Percentiles rank a stretch among this genome's conserved stretches.
These are phyloP conservation scores for Bursaphelenchus mucronatus DNA, from an alignment of 1,140 invertebrate genomes.

Conservation along the genomic window DNA sequence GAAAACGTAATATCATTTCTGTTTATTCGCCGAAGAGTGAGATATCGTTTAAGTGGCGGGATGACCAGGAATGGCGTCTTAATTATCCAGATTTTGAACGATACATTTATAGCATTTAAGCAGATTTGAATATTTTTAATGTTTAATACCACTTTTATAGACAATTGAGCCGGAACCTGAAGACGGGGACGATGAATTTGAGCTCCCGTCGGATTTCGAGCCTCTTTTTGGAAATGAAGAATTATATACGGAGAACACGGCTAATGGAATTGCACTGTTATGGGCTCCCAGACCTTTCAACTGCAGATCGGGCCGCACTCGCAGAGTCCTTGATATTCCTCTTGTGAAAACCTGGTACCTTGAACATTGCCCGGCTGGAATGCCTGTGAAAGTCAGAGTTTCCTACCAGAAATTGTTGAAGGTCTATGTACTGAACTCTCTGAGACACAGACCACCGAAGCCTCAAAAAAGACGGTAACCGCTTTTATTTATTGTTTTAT, in stretches of 20 bases:
- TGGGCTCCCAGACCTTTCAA: conserved; percentile 98
- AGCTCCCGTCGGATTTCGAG: conserved; percentile 79
- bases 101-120: no score
- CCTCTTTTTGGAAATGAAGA: conserved; percentile 80
- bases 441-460: conserved; percentile 94
- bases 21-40: background rate
- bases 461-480: conserved; percentile 87
- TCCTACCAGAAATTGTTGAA: conserved; percentile 98
- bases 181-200: conserved; percentile 82
- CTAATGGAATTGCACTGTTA: conserved; percentile 94
- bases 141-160: conserved; percentile 38
- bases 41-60: background rate
- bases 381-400: conserved; percentile 97
- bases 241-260: conserved; percentile 90
- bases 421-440: conserved; percentile 92
- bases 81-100: no score
- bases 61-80: no score
- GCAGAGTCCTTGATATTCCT: conserved; percentile 91
- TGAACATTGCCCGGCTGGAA: conserved; percentile 94
- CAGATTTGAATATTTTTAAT: no score
- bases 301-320: conserved; percentile 75
- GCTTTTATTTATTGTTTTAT: conserved; percentile 24
- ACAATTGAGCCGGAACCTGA: conserved; percentile 71
- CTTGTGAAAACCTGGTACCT: conserved; percentile 90
- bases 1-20: no score